phyloP scores from a whole-genome alignment of 2,888 invertebrate genomes.

The Drosophila mulleri region DNA sequence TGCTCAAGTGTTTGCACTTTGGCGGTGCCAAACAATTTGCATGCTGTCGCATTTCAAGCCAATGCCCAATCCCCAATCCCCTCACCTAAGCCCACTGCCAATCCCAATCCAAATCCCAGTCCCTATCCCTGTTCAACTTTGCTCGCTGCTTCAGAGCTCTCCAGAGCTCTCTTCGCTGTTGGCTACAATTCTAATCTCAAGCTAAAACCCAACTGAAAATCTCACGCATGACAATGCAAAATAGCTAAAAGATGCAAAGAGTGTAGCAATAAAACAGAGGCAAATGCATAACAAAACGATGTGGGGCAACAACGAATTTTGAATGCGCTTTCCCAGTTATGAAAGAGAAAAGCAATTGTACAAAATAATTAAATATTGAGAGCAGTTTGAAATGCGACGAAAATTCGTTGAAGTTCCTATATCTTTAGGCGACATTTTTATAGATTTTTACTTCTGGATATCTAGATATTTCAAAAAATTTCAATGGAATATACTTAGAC shows the following conservation, averaged over 20 bases:
- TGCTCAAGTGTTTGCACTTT: slow-evolving; percentile 76
- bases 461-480: too few relatives aligned
- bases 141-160: not conserved
- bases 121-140: not conserved
- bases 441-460: too few relatives aligned
- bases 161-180: not conserved
- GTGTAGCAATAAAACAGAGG: slow-evolving; percentile 33
- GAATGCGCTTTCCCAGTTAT: not conserved
- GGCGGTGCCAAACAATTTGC: slow-evolving; percentile 71
- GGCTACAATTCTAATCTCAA: slow-evolving; percentile 40
- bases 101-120: not conserved
- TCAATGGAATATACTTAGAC: too few relatives aligned
- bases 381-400: too few relatives aligned
- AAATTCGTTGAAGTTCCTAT: too few relatives aligned
- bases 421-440: too few relatives aligned
- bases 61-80: slow-evolving; percentile 15
- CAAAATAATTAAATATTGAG: too few relatives aligned
- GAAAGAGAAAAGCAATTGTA: not conserved
- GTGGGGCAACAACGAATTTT: not conserved
- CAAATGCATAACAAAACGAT: not conserved
- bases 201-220: slow-evolving; percentile 29
- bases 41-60: slow-evolving; percentile 55
- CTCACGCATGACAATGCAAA: slow-evolving; percentile 46
- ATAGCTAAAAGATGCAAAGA: slow-evolving; percentile 47
- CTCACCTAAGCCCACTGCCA: not conserved